Evolutionary conservation across 2,888 invertebrate species (phyloP).

Genomic region (Tyria jacobaeae): DNA sequence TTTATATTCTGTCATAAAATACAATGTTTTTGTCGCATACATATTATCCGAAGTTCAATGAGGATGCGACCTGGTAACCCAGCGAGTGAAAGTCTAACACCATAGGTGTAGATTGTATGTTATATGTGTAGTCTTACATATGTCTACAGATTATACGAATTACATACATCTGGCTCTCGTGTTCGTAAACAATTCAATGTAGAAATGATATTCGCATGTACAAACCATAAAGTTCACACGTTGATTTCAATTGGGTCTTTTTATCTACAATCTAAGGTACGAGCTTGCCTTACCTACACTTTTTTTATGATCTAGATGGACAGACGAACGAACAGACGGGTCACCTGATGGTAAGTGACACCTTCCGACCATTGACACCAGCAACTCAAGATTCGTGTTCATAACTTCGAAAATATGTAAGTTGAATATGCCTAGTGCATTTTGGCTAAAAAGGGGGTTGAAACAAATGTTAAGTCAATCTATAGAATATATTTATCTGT

Average conservation of each 20-base stretch:
- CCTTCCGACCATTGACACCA: too few species aligned
- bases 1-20: background rate
- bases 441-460: too few species aligned
- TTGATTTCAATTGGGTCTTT: background rate
- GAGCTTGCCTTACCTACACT: too few species aligned
- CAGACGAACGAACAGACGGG: background rate
- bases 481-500: too few species aligned
- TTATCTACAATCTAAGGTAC: too few species aligned
- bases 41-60: background rate
- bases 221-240: background rate
- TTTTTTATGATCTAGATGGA: background rate
- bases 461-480: too few species aligned
- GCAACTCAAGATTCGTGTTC: too few species aligned
- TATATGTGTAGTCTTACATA: constrained; percentile 1
- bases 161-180: background rate
- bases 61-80: constrained; percentile 31
- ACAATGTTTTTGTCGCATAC: background rate
- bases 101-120: constrained; percentile 9
- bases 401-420: too few species aligned
- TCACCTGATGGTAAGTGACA: too few species aligned
- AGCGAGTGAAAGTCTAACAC: constrained; percentile 37
- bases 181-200: background rate
- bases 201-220: too few species aligned
- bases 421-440: too few species aligned
- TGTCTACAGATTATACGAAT: background rate